These are phyloP conservation scores for Halictus quadricinctus DNA, from an alignment of 2,888 invertebrate species.

Conservation along the genomic window DNA sequence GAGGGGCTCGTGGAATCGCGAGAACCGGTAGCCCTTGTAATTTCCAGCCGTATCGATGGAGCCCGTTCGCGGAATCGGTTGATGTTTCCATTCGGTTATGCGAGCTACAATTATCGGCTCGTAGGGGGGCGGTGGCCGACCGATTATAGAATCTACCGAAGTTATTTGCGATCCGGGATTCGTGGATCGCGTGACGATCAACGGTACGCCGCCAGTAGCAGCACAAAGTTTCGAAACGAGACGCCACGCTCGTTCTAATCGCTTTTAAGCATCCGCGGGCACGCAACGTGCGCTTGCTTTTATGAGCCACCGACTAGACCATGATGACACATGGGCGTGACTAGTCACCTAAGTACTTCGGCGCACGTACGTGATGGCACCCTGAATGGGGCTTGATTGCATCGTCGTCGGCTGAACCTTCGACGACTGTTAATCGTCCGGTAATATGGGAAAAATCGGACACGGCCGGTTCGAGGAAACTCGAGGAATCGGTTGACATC, in stretches of 20 bases:
- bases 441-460: neutral
- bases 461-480: neutral
- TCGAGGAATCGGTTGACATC: no score
- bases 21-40: conserved; percentile 11
- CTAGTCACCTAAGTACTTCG: conserved; percentile 43
- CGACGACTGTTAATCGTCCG: conserved; percentile 27
- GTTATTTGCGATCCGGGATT: neutral
- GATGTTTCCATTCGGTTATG: conserved; percentile 7
- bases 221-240: conserved; percentile 22
- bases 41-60: neutral
- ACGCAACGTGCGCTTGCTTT: conserved; percentile 55
- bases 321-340: conserved; percentile 53
- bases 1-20: neutral
- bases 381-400: conserved; percentile 37
- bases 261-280: conserved; percentile 61
- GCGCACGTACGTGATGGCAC: conserved; percentile 43
- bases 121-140: neutral
- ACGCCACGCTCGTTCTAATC: conserved; percentile 49
- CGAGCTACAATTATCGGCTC: conserved; percentile 8
- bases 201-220: neutral
- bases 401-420: conserved; percentile 24
- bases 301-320: conserved; percentile 48
- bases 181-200: conserved; percentile 13
- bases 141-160: neutral
- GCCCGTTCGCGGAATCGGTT: neutral